Evolutionary conservation across 1,140 invertebrate genomes (phyloP), one percentile per base, ranked within the genome.

Genomic region (Neodiprion lecontei): DNA sequence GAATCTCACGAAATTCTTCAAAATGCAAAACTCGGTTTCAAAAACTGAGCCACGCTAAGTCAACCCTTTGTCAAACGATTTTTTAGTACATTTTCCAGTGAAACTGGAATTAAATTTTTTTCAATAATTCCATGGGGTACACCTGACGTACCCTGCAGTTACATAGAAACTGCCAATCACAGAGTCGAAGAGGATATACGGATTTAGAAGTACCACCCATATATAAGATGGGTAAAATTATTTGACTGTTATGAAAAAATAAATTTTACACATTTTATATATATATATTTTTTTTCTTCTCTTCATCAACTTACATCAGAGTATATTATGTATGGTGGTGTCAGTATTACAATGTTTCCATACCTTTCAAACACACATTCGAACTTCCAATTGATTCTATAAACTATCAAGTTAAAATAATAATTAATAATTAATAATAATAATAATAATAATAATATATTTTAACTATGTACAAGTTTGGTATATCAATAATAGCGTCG

Each of bases 401-500:
- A 69, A 10, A 74, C 67, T 76, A 74, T 73, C 48, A 23, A 73
- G 17, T 73, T 73, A 67, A 69, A 68, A 73, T 50, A 69, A 75
- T 61, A 61, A 61, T 61, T 8, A 40, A 8, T 61, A 61, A 61
- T 61, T 8, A 40, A 8, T 61, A 61, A 23, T 75, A 72, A 76
- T 74, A 76, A 50, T 76, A 74, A 21, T 75, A 76, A 50, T 76
- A 74, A 76, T 74, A 61, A 61, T 71, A 70, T 53, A 69, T 71
- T 74, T 74, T 7, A 72, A 70, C 71, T 76, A 76, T 76, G 61
- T 76, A 76, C 75, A 76, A 68, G 69, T 76, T 71, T 71, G 70
- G 70, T 71, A 70, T 71, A 61, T 74, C 67, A 48, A 23, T 74
- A 50, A 48, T 61, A 61, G 8, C 11, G n/a, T 61, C 53, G 53